Evolutionary conservation across 2,113 vertebrate species (phyloP).

Genomic region (Myiozetetes cayanensis): DNA sequence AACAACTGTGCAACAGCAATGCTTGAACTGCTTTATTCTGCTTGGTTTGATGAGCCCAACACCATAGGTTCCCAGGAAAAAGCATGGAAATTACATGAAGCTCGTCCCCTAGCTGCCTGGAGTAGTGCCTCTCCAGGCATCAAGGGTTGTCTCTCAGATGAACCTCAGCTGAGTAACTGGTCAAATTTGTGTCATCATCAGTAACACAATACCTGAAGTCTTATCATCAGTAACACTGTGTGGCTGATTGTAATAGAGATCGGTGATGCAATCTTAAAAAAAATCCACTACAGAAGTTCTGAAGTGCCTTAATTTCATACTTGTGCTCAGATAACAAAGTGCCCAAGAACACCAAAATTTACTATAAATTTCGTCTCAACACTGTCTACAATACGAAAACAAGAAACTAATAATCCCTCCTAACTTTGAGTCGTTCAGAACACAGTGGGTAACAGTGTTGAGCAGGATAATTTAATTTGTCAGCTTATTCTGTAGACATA

Average conservation of each 20-base stretch:
- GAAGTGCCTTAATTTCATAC: background rate
- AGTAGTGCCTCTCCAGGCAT: background rate
- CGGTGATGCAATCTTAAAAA: background rate
- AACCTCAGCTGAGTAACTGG: background rate
- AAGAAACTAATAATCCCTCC: background rate
- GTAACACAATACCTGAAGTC: background rate
- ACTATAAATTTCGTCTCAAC: background rate
- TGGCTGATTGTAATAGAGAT: background rate
- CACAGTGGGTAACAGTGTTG: background rate
- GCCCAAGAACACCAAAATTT: background rate
- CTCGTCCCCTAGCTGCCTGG: background rate
- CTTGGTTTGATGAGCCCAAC: background rate
- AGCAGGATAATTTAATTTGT: background rate
- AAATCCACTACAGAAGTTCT: background rate
- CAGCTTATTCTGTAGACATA: background rate
- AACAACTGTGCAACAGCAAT: background rate
- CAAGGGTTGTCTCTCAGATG: background rate
- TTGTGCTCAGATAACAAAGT: background rate
- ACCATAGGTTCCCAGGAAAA: background rate
- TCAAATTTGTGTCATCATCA: background rate
- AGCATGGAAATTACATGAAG: background rate
- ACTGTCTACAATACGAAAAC: background rate
- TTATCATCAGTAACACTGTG: background rate
- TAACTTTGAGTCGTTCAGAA: background rate
- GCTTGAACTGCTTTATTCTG: background rate